phyloP scores from a whole-genome alignment of 2,113 vertebrate genomes.

The Alosa alosa region DNA sequence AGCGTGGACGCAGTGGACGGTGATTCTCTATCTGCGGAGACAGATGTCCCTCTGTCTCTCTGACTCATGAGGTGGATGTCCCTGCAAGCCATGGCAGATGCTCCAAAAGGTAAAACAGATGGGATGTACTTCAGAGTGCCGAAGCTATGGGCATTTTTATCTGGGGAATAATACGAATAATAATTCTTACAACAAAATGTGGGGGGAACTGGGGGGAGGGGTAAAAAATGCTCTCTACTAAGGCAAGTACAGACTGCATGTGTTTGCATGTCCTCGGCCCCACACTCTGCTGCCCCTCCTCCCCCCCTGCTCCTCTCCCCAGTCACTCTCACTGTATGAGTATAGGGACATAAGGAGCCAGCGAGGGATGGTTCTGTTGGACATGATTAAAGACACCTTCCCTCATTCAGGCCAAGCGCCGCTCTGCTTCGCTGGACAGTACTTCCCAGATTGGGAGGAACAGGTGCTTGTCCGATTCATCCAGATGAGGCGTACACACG shows the following conservation, averaged over 20 bases:
- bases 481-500: slow-evolving; percentile 22
- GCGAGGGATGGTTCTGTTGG: slow-evolving; percentile 30
- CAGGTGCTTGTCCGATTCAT: slow-evolving; percentile 42
- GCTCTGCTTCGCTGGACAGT: slow-evolving; percentile 40
- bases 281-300: background rate
- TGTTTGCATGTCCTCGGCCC: background rate
- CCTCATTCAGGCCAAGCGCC: slow-evolving; percentile 5
- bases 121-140: slow-evolving; percentile 60
- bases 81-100: slow-evolving; percentile 76
- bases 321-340: background rate
- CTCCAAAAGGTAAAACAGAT: slow-evolving; percentile 76
- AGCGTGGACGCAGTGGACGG: slow-evolving; percentile 66
- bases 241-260: slow-evolving; percentile 8
- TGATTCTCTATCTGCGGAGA: slow-evolving; percentile 73
- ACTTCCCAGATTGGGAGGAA: slow-evolving; percentile 37
- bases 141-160: slow-evolving; percentile 58
- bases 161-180: slow-evolving; percentile 61
- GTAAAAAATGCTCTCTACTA: background rate
- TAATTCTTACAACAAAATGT: slow-evolving; percentile 46
- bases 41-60: slow-evolving; percentile 73
- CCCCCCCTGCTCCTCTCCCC: background rate
- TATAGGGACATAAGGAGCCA: slow-evolving; percentile 3
- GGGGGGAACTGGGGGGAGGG: background rate
- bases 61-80: slow-evolving; percentile 68
- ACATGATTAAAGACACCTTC: slow-evolving; percentile 42